Evolutionary conservation across 2,113 vertebrate species (phyloP).

Genomic region (Gadus chalcogrammus): DNA sequence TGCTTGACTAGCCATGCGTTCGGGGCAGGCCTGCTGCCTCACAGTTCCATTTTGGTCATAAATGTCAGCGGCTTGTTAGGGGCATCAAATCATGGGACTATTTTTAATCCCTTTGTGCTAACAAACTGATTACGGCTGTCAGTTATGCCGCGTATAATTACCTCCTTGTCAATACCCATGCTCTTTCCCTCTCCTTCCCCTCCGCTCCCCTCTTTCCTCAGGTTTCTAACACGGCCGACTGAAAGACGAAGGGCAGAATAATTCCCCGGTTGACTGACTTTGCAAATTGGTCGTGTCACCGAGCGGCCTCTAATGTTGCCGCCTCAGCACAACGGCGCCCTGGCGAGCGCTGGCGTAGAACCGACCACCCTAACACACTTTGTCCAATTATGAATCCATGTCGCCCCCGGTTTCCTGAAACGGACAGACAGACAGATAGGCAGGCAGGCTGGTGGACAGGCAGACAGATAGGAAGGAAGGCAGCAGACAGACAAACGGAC

Average conservation of each 20-base stretch:
- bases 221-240: conserved; percentile 35
- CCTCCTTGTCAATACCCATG: conserved; percentile 38
- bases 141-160: conserved; percentile 51
- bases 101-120: conserved; percentile 40
- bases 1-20: not conserved
- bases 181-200: conserved; percentile 19
- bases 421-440: too few relatives aligned
- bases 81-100: not conserved
- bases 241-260: conserved; percentile 67
- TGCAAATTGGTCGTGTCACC: conserved; percentile 70
- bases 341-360: conserved; percentile 16
- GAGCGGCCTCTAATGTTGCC: conserved; percentile 42
- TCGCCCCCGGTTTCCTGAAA: conserved; percentile 5
- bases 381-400: conserved; percentile 53
- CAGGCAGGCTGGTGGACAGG: too few relatives aligned
- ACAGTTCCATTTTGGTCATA: not conserved
- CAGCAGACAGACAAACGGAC: too few relatives aligned
- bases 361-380: conserved; percentile 9
- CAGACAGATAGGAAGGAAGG: too few relatives aligned
- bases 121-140: conserved; percentile 57
- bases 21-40: not conserved
- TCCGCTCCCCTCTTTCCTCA: conserved; percentile 32
- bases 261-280: conserved; percentile 66
- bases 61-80: conserved; percentile 32
- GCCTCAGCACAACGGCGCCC: conserved; percentile 42